phyloP scores from a whole-genome alignment of 2,888 invertebrate species.

The Clistopyga incitator region DNA sequence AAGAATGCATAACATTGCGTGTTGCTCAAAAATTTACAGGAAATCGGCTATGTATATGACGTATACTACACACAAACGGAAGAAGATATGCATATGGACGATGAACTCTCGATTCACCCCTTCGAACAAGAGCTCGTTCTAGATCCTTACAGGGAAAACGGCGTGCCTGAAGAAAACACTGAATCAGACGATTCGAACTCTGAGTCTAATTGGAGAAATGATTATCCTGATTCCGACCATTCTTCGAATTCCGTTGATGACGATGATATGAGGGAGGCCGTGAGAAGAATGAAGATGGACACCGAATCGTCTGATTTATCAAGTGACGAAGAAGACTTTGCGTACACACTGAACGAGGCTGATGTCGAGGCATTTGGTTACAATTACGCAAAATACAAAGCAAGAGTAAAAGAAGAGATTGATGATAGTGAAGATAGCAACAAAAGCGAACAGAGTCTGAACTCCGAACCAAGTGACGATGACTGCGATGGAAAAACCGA shows the following conservation, averaged over 20 bases:
- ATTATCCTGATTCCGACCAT: slow-evolving; percentile 90
- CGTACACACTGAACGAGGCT: slow-evolving; percentile 80
- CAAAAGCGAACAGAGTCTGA: slow-evolving; percentile 49
- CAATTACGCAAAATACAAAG: slow-evolving; percentile 89
- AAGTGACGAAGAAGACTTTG: slow-evolving; percentile 83
- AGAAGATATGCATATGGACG: slow-evolving; percentile 84
- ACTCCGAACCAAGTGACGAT: slow-evolving; percentile 52
- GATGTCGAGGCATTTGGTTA: slow-evolving; percentile 88
- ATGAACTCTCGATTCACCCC: slow-evolving; percentile 83
- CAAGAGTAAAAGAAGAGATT: slow-evolving; percentile 82
- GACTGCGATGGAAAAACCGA: slow-evolving; percentile 42
- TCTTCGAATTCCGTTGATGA: slow-evolving; percentile 87
- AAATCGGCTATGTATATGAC: slow-evolving; percentile 87
- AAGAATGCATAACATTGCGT: slow-evolving; percentile 10
- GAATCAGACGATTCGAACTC: slow-evolving; percentile 90
- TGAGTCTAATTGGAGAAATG: slow-evolving; percentile 91
- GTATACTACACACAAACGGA: slow-evolving; percentile 87
- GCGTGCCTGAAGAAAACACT: slow-evolving; percentile 74
- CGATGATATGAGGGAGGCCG: slow-evolving; percentile 87
- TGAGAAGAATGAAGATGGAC: slow-evolving; percentile 83
- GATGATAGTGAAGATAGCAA: slow-evolving; percentile 69
- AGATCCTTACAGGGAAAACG: slow-evolving; percentile 69
- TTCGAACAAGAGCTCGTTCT: slow-evolving; percentile 83
- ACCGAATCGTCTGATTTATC: slow-evolving; percentile 85
- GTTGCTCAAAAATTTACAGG: slow-evolving; percentile 58